Evolutionary conservation across 2,113 vertebrate genomes (phyloP).

Genomic region (Pollachius pollachius): DNA sequence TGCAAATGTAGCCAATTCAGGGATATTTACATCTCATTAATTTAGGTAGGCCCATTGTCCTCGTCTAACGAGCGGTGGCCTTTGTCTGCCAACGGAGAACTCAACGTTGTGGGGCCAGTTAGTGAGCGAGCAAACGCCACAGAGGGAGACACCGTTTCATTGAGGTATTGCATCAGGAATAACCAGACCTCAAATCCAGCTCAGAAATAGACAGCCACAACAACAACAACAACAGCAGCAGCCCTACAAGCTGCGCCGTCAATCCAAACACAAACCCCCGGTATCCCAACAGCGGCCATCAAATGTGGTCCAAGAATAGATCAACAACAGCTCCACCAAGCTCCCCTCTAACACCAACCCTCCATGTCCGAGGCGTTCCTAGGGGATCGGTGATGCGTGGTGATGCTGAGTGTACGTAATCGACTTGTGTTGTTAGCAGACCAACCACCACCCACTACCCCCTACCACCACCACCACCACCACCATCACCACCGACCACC

Average conservation of each 20-base stretch:
- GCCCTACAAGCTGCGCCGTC: not conserved
- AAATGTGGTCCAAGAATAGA: not conserved
- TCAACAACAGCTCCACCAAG: too few relatives aligned
- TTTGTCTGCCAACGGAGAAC: constrained; percentile 86
- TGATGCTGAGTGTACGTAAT: too few relatives aligned
- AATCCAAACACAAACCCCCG: not conserved
- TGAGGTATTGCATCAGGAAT: constrained; percentile 63
- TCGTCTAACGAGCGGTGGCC: constrained; percentile 98
- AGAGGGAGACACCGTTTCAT: constrained; percentile 42
- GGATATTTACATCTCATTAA: constrained; percentile 99
- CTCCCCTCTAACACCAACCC: too few relatives aligned
- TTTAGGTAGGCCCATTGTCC: constrained; percentile 99
- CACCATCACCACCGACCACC: too few relatives aligned
- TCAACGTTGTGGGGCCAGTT: constrained; percentile 62
- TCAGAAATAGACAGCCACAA: constrained; percentile 50
- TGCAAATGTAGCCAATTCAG: constrained; percentile 99
- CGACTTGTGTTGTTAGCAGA: too few relatives aligned
- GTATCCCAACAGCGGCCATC: not conserved
- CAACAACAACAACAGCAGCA: constrained; percentile 24
- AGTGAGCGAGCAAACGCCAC: constrained; percentile 71
- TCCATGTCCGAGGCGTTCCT: too few relatives aligned
- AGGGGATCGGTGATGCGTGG: too few relatives aligned
- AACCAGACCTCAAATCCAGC: constrained; percentile 44
- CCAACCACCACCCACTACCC: too few relatives aligned
- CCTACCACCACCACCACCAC: too few relatives aligned